Base-by-base conservation (phyloP, 2,113 vertebrate species). In the Chelonoidis abingdonii region DNA sequence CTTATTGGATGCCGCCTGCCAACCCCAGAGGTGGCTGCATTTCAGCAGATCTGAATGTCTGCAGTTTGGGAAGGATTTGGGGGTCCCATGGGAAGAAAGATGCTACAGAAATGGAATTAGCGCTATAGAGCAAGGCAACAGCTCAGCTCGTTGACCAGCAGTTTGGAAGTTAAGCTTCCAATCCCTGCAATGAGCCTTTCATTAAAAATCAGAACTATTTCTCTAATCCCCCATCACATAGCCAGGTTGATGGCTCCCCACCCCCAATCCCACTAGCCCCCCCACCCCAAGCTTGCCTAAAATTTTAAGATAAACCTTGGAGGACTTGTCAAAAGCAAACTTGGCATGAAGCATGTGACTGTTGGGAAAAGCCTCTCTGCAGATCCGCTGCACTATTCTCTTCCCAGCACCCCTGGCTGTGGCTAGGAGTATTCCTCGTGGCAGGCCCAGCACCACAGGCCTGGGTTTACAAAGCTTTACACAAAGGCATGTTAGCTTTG, bases 141-240 rank as follows among this genome's bases (percentile, higher is more conserved):
- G 2, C 41, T 88, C 12, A 12, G 59, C 86, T 89, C 93, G 53
- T 90, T 72, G 4, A 78, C 92, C 59, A 81, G 88, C 94, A 79
- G 87, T 84, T 53, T 84, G 5, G 2, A 41, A 56, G 86, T 69
- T 95, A 94, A 95, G 92, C 89, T 96, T 31, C 93, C 92, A 83
- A 86, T 87, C 87, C 89, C 80, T 0, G 1, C 90, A 62, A 93
- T 88, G 84, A 95, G 57, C 80, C 88, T n/a, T 84, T 88, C 72
- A 95, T 89, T 88, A 92, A 96, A 94, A 80, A 94, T 93, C 27
- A 7, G 79, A 86, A 94, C 91, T 87, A 90, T 92, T 95, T 92
- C 88, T 47, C 82, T 94, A 97, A 96, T 93, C 83, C 86, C 57
- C 75, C 86, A 87, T 11, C 90, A 92, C 0, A 2, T 84, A 65